A percentile compares a stretch with the other conserved stretches of the same genome.
These are phyloP conservation scores for Coptodon rendalli DNA, from an alignment of 2,113 vertebrate genomes.

Conservation along the genomic window DNA sequence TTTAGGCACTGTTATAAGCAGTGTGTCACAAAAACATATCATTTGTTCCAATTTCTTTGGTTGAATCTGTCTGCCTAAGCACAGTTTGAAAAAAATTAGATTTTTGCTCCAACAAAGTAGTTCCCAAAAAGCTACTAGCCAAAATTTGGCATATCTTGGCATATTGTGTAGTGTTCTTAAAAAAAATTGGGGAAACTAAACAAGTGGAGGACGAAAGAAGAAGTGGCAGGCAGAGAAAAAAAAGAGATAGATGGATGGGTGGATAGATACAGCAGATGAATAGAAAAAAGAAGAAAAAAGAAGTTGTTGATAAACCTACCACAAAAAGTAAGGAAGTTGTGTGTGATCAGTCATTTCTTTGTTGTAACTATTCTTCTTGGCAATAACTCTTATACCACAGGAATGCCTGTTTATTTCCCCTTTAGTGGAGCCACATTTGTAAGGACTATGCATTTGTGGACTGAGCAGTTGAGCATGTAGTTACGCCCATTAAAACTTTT, in stretches of 20 bases:
- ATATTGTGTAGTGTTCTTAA: not conserved
- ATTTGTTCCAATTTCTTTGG: not conserved
- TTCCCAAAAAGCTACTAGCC: not conserved
- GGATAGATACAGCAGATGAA: not conserved
- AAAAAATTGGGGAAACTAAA: not conserved
- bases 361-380: not conserved
- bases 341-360: not conserved
- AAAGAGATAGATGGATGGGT: not conserved
- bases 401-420: not conserved
- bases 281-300: not conserved
- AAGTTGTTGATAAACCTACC: not conserved
- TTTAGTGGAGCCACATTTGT: not conserved
- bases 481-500: not conserved
- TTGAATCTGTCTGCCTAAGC: not conserved
- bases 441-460: not conserved
- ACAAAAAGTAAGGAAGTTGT: not conserved
- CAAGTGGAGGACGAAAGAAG: not conserved
- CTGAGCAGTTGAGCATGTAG: not conserved
- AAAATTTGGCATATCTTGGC: not conserved
- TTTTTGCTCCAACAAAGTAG: not conserved
- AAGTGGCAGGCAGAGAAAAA: not conserved
- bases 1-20: not conserved
- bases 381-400: not conserved
- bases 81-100: not conserved
- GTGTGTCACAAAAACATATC: not conserved